Evolutionary conservation across 2,113 vertebrate genomes (phyloP), one percentile per base, ranked within the genome.

Genomic region (Mugil cephalus): DNA sequence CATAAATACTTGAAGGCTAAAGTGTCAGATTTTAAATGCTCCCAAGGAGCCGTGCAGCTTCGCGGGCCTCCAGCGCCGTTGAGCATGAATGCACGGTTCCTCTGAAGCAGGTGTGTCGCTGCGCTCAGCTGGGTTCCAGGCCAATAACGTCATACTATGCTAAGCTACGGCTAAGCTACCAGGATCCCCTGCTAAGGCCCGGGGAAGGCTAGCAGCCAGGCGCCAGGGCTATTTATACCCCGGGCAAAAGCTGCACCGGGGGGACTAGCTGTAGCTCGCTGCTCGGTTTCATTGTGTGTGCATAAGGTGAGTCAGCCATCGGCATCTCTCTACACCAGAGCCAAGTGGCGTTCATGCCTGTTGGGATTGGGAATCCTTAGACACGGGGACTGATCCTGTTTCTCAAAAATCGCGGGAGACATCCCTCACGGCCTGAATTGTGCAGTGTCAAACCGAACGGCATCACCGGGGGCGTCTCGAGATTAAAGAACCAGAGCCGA

Each of bases 91-190:
- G 24, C 47, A 34, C 60, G 13, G 52, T 60, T 40, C 18, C 77
- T 69, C 38, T 40, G 48, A 39, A 88, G 82, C 83, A 84, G 74
- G 74, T 77, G 76, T 62, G 80, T 64, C 51, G 82, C 86, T 55
- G 77, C 51, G 12, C 74, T 91, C 88, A 83, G 81, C 83, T 51
- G 71, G 71, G 52, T 72, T 83, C 69, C 63, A 48, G 62, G 83
- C 84, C 82, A 85, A 80, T 80, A 83, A 76, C 89, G 71, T 89
- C 90, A 90, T 72, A 43, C 82, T 76, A 70, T 48, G 80, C 86
- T 92, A 86, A 92, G 86, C 82, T 80, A 83, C 45, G 14, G 73
- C 87, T 91, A 87, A 88, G 83, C 80, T n/a, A 63, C 67, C 80
- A 72, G 79, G 80, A 89, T 88, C 68, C 81, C 81, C 85, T 47